Evolutionary conservation across 37 sponge, comb jelly and placozoan species (phyloP).

Genomic region (Cliona cf. orientalis): DNA sequence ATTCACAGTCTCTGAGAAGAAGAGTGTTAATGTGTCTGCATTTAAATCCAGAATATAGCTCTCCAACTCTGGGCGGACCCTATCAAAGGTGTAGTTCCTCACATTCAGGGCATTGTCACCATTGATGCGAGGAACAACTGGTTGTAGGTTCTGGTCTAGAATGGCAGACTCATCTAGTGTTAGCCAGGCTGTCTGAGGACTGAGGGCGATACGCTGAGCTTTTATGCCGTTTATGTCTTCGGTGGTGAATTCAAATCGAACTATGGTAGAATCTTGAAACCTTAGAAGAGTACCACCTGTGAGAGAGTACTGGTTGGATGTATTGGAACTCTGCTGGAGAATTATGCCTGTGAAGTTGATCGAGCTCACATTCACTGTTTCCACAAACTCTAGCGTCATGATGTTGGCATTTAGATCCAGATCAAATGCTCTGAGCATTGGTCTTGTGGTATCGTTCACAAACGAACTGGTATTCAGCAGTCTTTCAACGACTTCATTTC

Average conservation of each 20-base stretch:
- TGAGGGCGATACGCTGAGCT: conserved; percentile 58
- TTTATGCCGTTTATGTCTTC: conserved; percentile 78
- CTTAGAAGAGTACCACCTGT: conserved; percentile 67
- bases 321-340: conserved; percentile 74
- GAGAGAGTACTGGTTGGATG: conserved; percentile 69
- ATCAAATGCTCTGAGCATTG: conserved; percentile 61
- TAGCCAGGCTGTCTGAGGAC: conserved; percentile 55
- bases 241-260: conserved; percentile 47
- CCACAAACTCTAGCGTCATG: conserved; percentile 78
- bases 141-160: conserved; percentile 70
- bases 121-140: conserved; percentile 50
- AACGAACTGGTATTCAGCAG: conserved; percentile 52
- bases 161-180: conserved; percentile 50
- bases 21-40: conserved; percentile 56
- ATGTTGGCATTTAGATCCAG: conserved; percentile 76
- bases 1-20: conserved; percentile 86
- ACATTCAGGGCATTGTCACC: conserved; percentile 62
- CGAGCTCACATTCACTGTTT: conserved; percentile 78
- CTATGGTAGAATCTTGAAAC: conserved; percentile 47
- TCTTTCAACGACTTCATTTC: conserved; percentile 56
- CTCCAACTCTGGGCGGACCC: conserved; percentile 40
- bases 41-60: conserved; percentile 66
- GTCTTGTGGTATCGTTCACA: conserved; percentile 78
- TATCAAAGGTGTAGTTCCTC: conserved; percentile 56
- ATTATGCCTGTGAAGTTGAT: conserved; percentile 76